Evolutionary conservation across 2,797 vertebrate species (phyloP).

Genomic region (Sphenodon punctatus): DNA sequence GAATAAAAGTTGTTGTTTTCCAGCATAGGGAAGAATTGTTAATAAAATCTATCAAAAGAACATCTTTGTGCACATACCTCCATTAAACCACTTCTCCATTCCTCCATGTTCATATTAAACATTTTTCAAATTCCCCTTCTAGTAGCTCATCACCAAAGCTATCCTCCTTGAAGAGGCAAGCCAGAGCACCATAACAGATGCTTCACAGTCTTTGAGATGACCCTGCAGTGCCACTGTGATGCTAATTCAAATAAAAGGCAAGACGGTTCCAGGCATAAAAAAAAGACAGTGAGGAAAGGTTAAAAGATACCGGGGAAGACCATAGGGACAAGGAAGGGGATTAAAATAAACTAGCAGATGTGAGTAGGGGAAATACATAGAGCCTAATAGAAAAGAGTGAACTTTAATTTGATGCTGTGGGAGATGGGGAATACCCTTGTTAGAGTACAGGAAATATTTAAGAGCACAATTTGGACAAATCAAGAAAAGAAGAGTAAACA

Average conservation of each 20-base stretch:
- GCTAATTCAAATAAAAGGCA: neutral
- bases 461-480: too few species aligned
- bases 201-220: neutral
- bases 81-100: neutral
- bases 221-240: neutral
- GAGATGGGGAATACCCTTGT: too few species aligned
- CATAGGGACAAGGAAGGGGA: too few species aligned
- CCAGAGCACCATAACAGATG: neutral
- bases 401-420: neutral
- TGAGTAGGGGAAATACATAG: too few species aligned
- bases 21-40: neutral
- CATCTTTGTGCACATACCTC: neutral
- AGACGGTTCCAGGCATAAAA: too few species aligned
- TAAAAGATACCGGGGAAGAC: too few species aligned
- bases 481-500: too few species aligned
- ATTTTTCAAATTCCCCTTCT: neutral
- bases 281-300: too few species aligned
- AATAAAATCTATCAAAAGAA: neutral
- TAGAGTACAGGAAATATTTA: too few species aligned
- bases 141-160: neutral
- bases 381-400: rapidly evolving
- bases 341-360: too few species aligned
- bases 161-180: neutral
- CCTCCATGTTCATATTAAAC: too few species aligned
- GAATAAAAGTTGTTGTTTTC: neutral